These are phyloP conservation scores for Aurelia coerulea DNA, from an alignment of 30 jellyfish, hydroid and myxozoan species.

Conservation along the genomic window DNA sequence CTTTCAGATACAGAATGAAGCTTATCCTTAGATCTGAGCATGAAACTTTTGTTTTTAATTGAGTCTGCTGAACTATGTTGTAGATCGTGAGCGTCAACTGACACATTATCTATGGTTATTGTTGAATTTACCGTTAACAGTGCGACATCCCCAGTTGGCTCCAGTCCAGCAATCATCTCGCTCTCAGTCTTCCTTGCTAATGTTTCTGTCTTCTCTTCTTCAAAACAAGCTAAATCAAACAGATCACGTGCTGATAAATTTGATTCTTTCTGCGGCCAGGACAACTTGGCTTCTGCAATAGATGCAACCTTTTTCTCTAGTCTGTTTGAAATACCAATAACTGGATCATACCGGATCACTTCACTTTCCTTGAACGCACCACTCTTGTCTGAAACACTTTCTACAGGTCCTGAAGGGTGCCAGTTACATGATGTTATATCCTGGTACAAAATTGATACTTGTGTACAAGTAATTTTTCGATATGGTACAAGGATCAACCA, in stretches of 20 bases:
- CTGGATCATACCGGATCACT: background rate
- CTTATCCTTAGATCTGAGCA: background rate
- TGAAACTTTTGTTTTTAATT: background rate
- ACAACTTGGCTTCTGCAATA: constrained; percentile 11
- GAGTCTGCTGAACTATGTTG: background rate
- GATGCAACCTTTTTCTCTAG: background rate
- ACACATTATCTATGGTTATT: background rate
- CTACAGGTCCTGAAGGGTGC: background rate
- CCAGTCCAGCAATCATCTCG: background rate
- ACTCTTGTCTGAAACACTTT: background rate
- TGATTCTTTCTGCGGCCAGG: background rate
- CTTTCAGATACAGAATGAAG: background rate
- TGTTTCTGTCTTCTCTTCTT: background rate
- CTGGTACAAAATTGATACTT: constrained; percentile 25
- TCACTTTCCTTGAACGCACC: background rate
- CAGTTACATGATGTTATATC: constrained; percentile 13
- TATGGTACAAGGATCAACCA: constrained; percentile 46
- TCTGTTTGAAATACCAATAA: too few species aligned
- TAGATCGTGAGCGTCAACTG: background rate
- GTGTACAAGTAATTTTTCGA: constrained; percentile 31
- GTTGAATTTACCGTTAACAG: background rate
- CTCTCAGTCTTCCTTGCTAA: too few species aligned
- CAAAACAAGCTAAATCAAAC: background rate
- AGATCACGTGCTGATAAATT: constrained; percentile 14
- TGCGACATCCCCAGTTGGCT: background rate